Evolutionary conservation across 2,888 invertebrate species (phyloP), one percentile per base, ranked within the genome.

Genomic region (Bombylius discolor): DNA sequence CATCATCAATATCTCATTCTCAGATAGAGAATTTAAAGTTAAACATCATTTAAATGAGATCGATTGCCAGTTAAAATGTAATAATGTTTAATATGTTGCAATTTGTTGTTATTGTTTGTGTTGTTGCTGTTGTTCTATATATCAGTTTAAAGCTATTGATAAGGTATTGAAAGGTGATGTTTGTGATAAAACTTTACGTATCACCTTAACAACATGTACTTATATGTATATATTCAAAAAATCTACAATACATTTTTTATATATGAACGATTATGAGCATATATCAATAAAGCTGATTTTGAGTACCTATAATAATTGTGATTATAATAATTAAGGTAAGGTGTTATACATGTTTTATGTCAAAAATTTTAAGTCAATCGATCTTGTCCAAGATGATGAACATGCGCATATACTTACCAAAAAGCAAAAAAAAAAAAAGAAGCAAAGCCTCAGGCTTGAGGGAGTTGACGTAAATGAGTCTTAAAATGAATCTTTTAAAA

Each of bases 291-390:
- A 51, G 54, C 33, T 49, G 54, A 23, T 23, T 23, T 23, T 23
- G 23, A 23, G 23, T 23, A 23, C 23, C 23, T 23, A 65, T 69
- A 70, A 70, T 70, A 68, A 68, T 69, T 68, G 65, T 69, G 66
- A 70, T 67, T 66, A 64, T 64, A 63, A 64, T 66, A 67, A 69
- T 69, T 66, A 68, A 66, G 65, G 64, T 64, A 64, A 66, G 64
- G 62, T 65, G 64, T 63, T 65, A 64, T 62, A 63, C 64, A 63
- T 66, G 64, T 65, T 65, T 42, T 65, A 65, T 66, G 67, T 67
- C 68, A 67, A 67, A 66, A 59, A 64, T 61, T 61, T 57, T 58
- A 45, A 55, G 55, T 54, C 58, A 58, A 61, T 61, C 60, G 62
- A 64, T 63, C 62, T 58, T 59, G 58, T 53, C 57, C 57, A 60